A percentile compares a stretch with the other conserved stretches of the same genome.
Conservation (phyloP, 2,797 vertebrate genomes). For the Pygocentrus nattereri region DNA sequence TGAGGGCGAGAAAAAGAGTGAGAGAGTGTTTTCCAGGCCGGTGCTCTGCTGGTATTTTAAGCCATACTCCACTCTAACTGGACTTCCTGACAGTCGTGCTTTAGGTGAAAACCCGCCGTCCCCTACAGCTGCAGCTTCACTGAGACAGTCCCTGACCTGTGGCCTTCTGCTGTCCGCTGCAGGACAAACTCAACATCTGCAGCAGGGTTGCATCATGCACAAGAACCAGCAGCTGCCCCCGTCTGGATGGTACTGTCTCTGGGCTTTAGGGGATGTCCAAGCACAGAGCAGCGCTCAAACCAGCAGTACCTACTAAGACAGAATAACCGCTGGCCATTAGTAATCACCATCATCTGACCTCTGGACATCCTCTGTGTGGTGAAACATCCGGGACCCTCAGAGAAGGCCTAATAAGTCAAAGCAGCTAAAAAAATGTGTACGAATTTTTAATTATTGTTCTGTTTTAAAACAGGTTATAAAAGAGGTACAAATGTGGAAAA, state of each 20-base stretch:
- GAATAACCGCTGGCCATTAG: not conserved
- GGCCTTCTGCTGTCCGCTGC: not conserved
- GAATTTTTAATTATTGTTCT: no score
- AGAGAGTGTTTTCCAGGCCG: not conserved
- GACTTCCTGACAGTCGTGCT: not conserved
- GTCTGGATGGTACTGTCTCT: not conserved
- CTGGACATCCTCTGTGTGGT: not conserved
- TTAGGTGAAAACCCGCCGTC: not conserved
- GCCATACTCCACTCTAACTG: not conserved
- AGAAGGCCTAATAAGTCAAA: no score
- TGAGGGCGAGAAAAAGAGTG: not conserved
- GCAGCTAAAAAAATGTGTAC: no score
- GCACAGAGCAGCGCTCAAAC: not conserved
- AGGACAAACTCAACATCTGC: constrained; percentile 12
- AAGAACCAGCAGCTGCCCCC: not conserved
- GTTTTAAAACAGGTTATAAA: no score
- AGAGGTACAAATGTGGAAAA: no score
- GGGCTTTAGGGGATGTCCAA: not conserved
- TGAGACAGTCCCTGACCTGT: not conserved
- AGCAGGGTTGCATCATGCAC: not conserved
- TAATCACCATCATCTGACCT: not conserved
- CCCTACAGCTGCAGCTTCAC: not conserved
- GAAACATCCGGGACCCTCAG: not conserved
- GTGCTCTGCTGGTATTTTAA: not conserved
- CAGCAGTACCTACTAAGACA: not conserved